Evolutionary conservation across 2,113 vertebrate species (phyloP).

Genomic region (Toxotes chatareus): DNA sequence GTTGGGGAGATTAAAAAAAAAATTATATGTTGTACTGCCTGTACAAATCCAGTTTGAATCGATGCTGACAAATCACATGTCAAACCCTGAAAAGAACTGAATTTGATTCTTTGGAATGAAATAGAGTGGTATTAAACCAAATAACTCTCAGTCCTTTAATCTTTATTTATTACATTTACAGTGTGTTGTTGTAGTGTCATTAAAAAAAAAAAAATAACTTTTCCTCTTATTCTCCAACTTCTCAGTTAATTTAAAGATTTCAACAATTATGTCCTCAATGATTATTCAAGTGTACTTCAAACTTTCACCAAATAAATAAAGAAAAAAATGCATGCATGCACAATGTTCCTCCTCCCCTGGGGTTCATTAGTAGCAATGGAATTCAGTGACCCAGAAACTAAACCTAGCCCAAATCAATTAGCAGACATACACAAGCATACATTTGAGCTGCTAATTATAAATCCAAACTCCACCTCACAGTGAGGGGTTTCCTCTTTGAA

Average conservation of each 20-base stretch:
- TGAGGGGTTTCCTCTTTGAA: constrained; percentile 76
- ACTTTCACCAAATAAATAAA: constrained; percentile 61
- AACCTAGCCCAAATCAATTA: constrained; percentile 79
- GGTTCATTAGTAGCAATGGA: constrained; percentile 83
- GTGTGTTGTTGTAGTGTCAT: not conserved
- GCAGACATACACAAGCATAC: constrained; percentile 73
- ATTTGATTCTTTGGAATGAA: not conserved
- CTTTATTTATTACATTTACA: not conserved
- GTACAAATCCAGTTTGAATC: not conserved
- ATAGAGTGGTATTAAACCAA: not conserved
- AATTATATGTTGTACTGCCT: no score
- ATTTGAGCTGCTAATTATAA: constrained; percentile 76
- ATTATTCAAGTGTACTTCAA: constrained; percentile 64
- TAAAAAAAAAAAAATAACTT: not conserved
- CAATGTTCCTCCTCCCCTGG: constrained; percentile 71
- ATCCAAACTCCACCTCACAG: constrained; percentile 71
- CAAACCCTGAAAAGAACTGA: not conserved
- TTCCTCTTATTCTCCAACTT: constrained; percentile 6
- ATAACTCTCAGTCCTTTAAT: not conserved
- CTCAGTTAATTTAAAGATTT: constrained; percentile 33
- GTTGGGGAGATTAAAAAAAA: not conserved
- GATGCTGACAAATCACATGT: constrained; percentile 6
- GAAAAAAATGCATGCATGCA: constrained; percentile 66
- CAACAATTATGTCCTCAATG: constrained; percentile 44
- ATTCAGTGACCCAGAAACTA: constrained; percentile 86